Evolutionary conservation across 2,113 vertebrate species (phyloP), one percentile per base, ranked within the genome.

Genomic region (Scortum barcoo): DNA sequence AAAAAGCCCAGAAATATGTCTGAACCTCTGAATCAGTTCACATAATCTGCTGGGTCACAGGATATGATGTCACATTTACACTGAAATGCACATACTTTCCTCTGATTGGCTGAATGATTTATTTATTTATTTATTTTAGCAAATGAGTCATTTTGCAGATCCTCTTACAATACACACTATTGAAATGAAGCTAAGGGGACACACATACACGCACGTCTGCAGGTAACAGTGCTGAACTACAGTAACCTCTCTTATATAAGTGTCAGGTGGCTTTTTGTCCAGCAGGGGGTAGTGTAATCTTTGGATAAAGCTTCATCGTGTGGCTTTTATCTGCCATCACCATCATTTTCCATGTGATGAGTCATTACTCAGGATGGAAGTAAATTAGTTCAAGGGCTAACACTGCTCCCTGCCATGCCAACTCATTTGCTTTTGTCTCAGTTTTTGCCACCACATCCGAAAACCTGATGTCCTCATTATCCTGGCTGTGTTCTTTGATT

Each of bases 201-300:
- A 40, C 42, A 14, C 9, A 36, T 54, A 42, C 44, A 60, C 53
- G 50, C 44, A 40, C 26, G 0, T 36, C 36, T 71, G 48, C 42
- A 24, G 46, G 38, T 33, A 50, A 11, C 16, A 3, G 13, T 60
- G 2, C 20, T 76, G 19, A 69, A 54, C 46, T 36, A 19, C 62
- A 63, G 36, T 48, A 71, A 74, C 40, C 19, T 76, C 30, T 50
- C 48, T 81, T 85, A 83, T 66, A 30, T 78, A 86, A 84, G 68
- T 72, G 7, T 61, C 16, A 50, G 1, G 11, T 36, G 38, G 3
- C n/a, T n/a, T 4, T 10, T 12, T 4, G 60, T 74, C 87, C 93
- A 87, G 79, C 78, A 94, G 93, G 88, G 92, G 90, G 87, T 92
- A 90, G 88, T 88, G 69, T 81, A 60, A 60, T 44, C 70, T 62